phyloP scores from a whole-genome alignment of 1,140 invertebrate genomes.

The Ceratosolen fusciceps region DNA sequence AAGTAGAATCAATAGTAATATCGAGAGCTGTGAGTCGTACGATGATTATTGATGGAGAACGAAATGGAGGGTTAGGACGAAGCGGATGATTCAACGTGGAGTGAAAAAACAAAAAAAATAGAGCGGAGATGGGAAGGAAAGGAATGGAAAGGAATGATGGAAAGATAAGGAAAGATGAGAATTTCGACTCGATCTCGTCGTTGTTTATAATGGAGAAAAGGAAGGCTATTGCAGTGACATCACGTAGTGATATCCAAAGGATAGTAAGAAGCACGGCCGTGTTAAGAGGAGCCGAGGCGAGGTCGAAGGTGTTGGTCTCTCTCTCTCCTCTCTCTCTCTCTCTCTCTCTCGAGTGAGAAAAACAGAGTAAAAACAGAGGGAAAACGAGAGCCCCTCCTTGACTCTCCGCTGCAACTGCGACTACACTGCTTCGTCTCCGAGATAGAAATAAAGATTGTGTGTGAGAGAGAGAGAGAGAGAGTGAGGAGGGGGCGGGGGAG shows the following conservation, averaged over 20 bases:
- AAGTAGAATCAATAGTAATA: conserved; percentile 38
- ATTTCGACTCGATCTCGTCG: conserved; percentile 21
- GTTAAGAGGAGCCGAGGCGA: neutral
- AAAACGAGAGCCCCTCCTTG: too few species aligned
- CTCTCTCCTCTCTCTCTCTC: too few species aligned
- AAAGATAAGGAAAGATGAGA: conserved; percentile 13
- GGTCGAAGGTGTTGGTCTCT: neutral
- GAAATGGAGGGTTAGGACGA: too few species aligned
- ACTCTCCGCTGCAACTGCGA: too few species aligned
- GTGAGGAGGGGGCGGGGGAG: conserved; percentile 33
- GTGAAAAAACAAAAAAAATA: neutral
- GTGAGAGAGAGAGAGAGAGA: conserved; percentile 28
- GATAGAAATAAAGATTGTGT: conserved; percentile 31
- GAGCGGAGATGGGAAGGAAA: neutral
- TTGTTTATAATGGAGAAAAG: conserved; percentile 11
- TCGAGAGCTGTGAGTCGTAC: neutral
- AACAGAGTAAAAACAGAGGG: neutral
- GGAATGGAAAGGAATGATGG: neutral
- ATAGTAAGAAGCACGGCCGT: conserved; percentile 12
- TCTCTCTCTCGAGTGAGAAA: neutral
- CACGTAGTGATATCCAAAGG: conserved; percentile 44
- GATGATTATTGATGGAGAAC: too few species aligned
- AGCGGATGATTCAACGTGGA: too few species aligned
- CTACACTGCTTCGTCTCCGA: too few species aligned
- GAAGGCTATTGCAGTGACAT: conserved; percentile 24